Percentiles rank a stretch among this genome's conserved stretches.
Evolutionary conservation across 2,888 invertebrate species (phyloP).

Genomic region (Mesorhabditis spiculigera): DNA sequence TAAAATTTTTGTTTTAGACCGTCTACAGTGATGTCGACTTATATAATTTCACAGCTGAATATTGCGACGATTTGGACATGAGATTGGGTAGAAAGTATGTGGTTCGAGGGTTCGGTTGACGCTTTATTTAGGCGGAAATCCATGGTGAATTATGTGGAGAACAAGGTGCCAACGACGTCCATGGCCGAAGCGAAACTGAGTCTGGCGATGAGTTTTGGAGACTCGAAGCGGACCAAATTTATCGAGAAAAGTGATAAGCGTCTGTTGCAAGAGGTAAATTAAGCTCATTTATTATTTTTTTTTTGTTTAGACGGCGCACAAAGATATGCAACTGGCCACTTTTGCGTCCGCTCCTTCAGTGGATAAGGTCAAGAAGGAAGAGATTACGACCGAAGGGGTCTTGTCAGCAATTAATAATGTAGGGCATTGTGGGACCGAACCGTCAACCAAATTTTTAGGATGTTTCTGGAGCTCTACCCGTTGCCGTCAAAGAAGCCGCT

Average conservation of each 20-base stretch:
- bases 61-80: too few relatives aligned
- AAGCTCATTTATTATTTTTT: not conserved
- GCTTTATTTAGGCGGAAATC: too few relatives aligned
- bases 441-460: constrained; percentile 11
- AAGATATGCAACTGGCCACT: too few relatives aligned
- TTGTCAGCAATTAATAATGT: not conserved
- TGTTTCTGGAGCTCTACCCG: constrained; percentile 26
- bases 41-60: too few relatives aligned
- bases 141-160: too few relatives aligned
- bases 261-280: not conserved
- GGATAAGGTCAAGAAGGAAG: not conserved
- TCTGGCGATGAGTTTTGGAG: not conserved
- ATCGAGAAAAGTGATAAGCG: not conserved
- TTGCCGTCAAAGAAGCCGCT: constrained; percentile 20
- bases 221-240: not conserved
- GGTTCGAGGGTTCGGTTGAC: too few relatives aligned
- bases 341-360: too few relatives aligned
- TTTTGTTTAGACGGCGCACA: not conserved
- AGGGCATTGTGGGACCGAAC: not conserved
- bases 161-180: too few relatives aligned
- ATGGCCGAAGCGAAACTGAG: not conserved
- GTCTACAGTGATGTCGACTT: too few relatives aligned
- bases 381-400: not conserved
- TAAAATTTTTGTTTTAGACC: too few relatives aligned
- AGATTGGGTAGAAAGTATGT: too few relatives aligned